phyloP scores from a whole-genome alignment of 2,888 invertebrate species.

The Acheta domesticus region DNA sequence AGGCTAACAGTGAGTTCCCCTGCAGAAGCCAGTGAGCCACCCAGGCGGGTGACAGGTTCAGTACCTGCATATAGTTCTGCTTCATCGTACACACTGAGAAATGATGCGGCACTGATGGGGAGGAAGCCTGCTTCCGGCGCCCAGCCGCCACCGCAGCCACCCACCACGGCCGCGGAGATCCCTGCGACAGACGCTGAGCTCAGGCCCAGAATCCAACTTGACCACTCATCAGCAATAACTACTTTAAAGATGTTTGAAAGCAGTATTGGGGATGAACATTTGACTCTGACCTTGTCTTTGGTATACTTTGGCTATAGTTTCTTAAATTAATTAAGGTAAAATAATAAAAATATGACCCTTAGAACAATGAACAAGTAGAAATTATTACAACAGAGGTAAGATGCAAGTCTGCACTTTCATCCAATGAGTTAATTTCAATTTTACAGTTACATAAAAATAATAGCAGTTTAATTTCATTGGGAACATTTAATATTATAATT shows the following conservation, averaged over 20 bases:
- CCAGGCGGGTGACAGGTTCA: slow-evolving; percentile 10
- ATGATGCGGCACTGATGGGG: slow-evolving; percentile 27
- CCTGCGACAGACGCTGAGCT: slow-evolving; percentile 27
- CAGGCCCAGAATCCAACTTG: no score
- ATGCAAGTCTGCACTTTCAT: no score
- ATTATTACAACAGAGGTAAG: no score
- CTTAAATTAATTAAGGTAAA: no score
- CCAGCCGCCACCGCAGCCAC: slow-evolving; percentile 30
- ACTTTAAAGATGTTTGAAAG: slow-evolving; percentile 24
- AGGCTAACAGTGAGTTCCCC: not conserved
- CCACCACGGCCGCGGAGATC: slow-evolving; percentile 36
- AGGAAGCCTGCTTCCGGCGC: slow-evolving; percentile 36
- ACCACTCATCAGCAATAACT: not conserved
- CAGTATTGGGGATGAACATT: not conserved
- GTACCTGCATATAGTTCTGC: slow-evolving; percentile 53
- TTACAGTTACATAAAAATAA: no score
- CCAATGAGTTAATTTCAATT: no score
- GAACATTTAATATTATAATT: no score
- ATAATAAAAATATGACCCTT: no score
- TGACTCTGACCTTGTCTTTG: no score
- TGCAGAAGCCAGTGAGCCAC: slow-evolving; percentile 19
- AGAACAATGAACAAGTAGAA: no score
- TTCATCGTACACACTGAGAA: slow-evolving; percentile 44
- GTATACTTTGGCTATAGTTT: no score
- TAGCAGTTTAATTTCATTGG: no score